Evolutionary conservation across 2,113 vertebrate species (phyloP), one percentile per base, ranked within the genome.

Genomic region (Rhegmatorhina hoffmannsi): DNA sequence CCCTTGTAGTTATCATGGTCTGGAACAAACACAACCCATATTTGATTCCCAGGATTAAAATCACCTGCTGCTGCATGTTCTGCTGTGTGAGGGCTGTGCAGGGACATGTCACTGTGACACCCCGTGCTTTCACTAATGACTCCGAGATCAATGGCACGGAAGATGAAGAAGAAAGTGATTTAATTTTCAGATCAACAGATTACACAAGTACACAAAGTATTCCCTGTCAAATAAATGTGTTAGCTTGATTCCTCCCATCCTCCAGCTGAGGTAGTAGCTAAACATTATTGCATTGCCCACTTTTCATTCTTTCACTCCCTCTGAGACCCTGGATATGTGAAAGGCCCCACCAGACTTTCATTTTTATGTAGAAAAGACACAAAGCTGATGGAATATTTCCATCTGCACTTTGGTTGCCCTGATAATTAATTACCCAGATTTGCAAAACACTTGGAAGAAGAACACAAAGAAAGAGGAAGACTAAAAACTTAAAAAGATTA

Each of bases 141-240:
- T 95, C 72, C 4, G 6, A 93, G 94, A 96, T 94, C 92, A 95
- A 90, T 46, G 85, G 85, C 66, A 90, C 1, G 5, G 59, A 31
- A 46, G 62, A 84, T 73, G 66, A 94, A 89, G 89, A 92, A 67
- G 92, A 93, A 97, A 96, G 92, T 50, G 68, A 95, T 86, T 90
- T 94, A 84, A 94, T 96, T 96, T 85, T 68, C 90, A 92, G 59
- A 95, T 90, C 88, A 96, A 34, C 6, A 26, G 76, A 80, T 88
- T 59, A 90, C 85, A 94, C 55, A 40, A 63, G 83, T 24, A 68
- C 76, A 93, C 72, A 46, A 83, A 90, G 69, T 16, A 49, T 46
- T 94, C 62, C 87, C 56, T 81, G 84, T 87, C 93, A 95, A 47
- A 46, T 26, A 78, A 83, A 84, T 1, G 0, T 50, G 73, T 81